Base-by-base conservation (phyloP, 2,888 invertebrate species). In the Strigamia crassipes region DNA sequence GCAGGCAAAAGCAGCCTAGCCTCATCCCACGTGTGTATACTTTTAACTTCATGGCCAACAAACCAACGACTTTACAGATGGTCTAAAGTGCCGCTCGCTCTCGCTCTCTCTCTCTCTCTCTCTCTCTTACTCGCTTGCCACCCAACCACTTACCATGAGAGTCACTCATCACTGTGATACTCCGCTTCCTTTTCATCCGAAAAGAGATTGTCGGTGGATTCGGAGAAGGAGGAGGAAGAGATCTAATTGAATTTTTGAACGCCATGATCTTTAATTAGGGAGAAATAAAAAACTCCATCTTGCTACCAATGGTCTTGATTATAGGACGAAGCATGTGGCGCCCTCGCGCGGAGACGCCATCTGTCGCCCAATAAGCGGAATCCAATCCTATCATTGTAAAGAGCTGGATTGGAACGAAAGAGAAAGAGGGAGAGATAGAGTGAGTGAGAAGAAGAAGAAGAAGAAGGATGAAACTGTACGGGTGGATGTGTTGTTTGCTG, bases 281-380 rank as follows among this genome's bases (percentile, higher is more conserved):
- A 73, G 27, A 13, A 73, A 73, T 73, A 73, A 73, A 73, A 73
- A 31, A 73, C 73, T 73, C 73, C 73, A 73, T 73, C 73, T 73
- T 73, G 73, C 73, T 73, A 73, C 73, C 73, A 73, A 73, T 73
- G 73, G 73, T 73, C 73, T 73, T 73, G 73, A 73, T 73, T 73
- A 73, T 73, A 73, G 73, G 23, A 73, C 73, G n/a, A 4, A 73
- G 73, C 73, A 73, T 73, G 73, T 73, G 73, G 73, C 73, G 73
- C 27, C 73, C 73, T n/a, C 73, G 31, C 27, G 23, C 10, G 13
- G 73, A 27, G 73, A 73, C 73, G 73, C 73, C 73, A 73, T 73
- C 73, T 73, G 73, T 27, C 73, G 73, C 73, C 73, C 73, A 73
- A 73, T 73, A 73, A 73, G 73, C 73, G 73, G 10, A 73, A 73